Evolutionary conservation across 1,140 invertebrate species (phyloP), one percentile per base, ranked within the genome.

Genomic region (Dreissena polymorpha): DNA sequence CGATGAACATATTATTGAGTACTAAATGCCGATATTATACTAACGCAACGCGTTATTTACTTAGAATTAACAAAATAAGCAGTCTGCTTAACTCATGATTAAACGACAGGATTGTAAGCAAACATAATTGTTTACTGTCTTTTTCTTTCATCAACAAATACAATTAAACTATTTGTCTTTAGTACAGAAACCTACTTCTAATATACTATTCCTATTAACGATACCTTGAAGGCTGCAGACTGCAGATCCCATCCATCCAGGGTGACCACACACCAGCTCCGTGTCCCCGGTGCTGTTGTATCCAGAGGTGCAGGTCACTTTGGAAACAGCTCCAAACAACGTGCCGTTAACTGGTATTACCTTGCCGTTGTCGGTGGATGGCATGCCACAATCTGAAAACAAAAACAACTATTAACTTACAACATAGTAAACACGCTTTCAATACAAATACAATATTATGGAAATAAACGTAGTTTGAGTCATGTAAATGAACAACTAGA

Each of bases 341-440:
- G 68, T 70, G 13, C 68, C 29, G 51, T 13, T n/a, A 8, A 50
- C 29, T 16, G 29, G 39, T n/a, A 7, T 8, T 70, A 50, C 14
- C 18, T 14, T 39, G 14, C 68, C 68, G 27, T 70, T 70, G 23
- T 29, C 39, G 8, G 39, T n/a, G 10, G 14, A 29, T 39, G 68
- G 68, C 7, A 21, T 27, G 12, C 68, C 68, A 70, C 68, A 70
- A 70, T 77, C 74, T 65, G 18, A 21, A 67, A 67, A 67, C 65
- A 60, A 27, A 50, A 10, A 5, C 7, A 63, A 63, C 60, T 3
- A n/a, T 63, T 2, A 63, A n/a, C 60, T n/a, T 5, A n/a, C 60
- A n/a, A 63, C 60, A 63, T 63, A n/a, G 60, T n/a, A 63, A 63
- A 39, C 39, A 39, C 2, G 39, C 39, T 39, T 39, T 39, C 8